These are phyloP conservation scores for Seira ritae DNA, from an alignment of 2,888 invertebrate species.

Conservation along the genomic window DNA sequence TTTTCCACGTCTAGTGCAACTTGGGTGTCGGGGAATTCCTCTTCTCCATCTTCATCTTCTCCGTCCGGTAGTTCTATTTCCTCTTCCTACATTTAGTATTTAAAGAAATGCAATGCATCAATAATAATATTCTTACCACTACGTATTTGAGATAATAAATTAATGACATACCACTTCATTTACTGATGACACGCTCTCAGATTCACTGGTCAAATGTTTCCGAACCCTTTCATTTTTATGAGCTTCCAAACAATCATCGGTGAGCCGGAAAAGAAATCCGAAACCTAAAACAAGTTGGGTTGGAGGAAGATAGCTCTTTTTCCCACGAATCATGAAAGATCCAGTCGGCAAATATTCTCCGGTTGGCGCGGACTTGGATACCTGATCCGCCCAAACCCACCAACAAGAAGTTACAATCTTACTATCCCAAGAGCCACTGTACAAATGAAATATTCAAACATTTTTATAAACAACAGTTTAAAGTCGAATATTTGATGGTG, in stretches of 20 bases:
- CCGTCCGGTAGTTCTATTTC: slow-evolving; percentile 68
- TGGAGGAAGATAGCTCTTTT: slow-evolving; percentile 97
- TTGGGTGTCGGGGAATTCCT: slow-evolving; percentile 73
- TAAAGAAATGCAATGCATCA: not conserved
- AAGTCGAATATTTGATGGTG: not conserved
- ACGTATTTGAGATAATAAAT: not conserved
- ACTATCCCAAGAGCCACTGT: slow-evolving; percentile 98
- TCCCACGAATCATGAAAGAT: slow-evolving; percentile 97
- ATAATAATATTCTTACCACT: not conserved
- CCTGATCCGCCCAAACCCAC: slow-evolving; percentile 97
- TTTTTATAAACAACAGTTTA: not conserved
- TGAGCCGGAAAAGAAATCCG: slow-evolving; percentile 92
- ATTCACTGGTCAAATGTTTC: slow-evolving; percentile 36
- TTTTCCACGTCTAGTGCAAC: slow-evolving; percentile 65
- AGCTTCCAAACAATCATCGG: slow-evolving; percentile 90
- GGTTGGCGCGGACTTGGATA: slow-evolving; percentile 97
- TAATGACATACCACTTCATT: slow-evolving; percentile 17
- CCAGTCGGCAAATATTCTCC: slow-evolving; percentile 98
- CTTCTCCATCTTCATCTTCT: slow-evolving; percentile 63
- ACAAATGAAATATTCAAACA: not conserved
- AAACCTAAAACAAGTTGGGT: slow-evolving; percentile 95
- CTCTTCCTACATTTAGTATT: slow-evolving; percentile 26
- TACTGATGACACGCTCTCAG: slow-evolving; percentile 26
- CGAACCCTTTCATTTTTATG: slow-evolving; percentile 68
- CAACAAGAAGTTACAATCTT: slow-evolving; percentile 96